Base-by-base conservation (phyloP, 1,140 invertebrate genomes). In the Carcinoscorpius rotundicauda region DNA sequence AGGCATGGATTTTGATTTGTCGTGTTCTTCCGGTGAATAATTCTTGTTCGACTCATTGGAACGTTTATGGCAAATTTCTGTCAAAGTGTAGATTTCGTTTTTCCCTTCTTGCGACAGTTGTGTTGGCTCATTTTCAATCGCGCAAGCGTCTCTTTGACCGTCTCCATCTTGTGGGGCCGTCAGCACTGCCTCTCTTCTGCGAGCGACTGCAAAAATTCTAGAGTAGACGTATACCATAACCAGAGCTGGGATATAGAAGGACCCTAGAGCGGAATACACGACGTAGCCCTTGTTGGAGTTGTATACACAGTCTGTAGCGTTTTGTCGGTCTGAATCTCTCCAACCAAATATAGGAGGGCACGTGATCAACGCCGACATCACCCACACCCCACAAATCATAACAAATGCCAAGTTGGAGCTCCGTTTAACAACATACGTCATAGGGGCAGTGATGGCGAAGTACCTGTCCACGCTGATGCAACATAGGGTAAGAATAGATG, bases 141-240 rank as follows among this genome's bases (percentile, higher is more conserved):
- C 29, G 29, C 29, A 29, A 29, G 29, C 29, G 29, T 29, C 29
- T 29, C 29, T 29, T 29, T 29, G 29, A 29, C 29, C 29, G 29
- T 29, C 29, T 29, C 2, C 29, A 29, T 29, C 29, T 29, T 29
- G 29, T 29, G 29, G 29, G 29, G 29, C 29, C 64, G 66, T 69
- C 9, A 69, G 57, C 0, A 69, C 65, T 1, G 68, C 68, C 29
- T 69, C 65, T n/a, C 68, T 58, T 48, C 64, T 75, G n/a, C 96
- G 90, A 53, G 95, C 95, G 10, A 94, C 96, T 77, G 87, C 92
- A 79, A 98, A 99, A 80, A 99, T 99, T 75, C 93, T 84, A 75
- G 97, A 93, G 81, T 99, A 99, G 57, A 99, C 92, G 80, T 98
- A 97, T 66, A 98, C 91, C 90, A 99, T 98, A 75, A 99, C 93